Evolutionary conservation across 2,888 invertebrate genomes (phyloP).

Genomic region (Ametastegia equiseti): DNA sequence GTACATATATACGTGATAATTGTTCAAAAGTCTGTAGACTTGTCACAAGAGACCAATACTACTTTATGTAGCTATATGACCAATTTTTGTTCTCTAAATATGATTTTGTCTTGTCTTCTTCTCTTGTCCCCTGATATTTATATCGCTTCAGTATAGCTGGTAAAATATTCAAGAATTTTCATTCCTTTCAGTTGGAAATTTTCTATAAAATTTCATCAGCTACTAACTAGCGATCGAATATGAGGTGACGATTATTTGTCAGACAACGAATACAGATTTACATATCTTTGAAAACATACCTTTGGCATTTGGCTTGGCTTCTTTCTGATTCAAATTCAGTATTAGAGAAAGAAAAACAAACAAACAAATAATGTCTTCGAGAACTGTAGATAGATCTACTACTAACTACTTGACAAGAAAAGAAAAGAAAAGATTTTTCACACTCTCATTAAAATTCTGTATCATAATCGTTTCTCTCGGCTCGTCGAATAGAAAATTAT

Average conservation of each 20-base stretch:
- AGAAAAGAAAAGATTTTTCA: not conserved
- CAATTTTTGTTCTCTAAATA: not conserved
- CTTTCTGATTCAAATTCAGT: slow-evolving; percentile 18
- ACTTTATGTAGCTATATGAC: no score
- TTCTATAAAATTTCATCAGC: not conserved
- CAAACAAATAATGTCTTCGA: not conserved
- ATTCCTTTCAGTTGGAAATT: not conserved
- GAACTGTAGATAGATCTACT: not conserved
- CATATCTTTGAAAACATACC: not conserved
- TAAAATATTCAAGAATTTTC: not conserved
- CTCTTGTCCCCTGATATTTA: not conserved
- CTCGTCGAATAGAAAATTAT: not conserved
- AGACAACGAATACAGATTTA: not conserved
- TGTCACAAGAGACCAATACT: not conserved
- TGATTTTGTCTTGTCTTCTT: no score
- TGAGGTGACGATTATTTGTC: not conserved
- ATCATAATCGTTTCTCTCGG: not conserved
- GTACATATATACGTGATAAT: no score
- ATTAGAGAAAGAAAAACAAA: not conserved
- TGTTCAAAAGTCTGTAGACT: not conserved
- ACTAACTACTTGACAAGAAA: not conserved
- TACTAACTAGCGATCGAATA: not conserved
- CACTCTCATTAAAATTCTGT: not conserved
- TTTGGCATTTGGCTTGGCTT: slow-evolving; percentile 28
- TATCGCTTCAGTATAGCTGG: not conserved